Evolutionary conservation across 2,797 vertebrate genomes (phyloP), one percentile per base, ranked within the genome.

Genomic region (Orestias chungarensis): DNA sequence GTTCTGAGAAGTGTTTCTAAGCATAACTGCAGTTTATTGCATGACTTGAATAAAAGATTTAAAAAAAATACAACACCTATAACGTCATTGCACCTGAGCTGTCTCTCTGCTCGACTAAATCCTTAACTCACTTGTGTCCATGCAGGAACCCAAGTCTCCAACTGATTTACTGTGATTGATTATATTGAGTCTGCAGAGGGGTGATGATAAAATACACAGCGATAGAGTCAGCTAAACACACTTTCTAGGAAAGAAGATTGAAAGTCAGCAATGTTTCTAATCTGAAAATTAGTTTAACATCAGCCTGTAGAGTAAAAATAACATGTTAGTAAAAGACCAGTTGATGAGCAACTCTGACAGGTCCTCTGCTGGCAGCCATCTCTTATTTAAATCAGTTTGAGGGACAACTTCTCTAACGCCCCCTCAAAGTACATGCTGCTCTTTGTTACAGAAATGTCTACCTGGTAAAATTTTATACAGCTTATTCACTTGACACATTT

Each of bases 1-100:
- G 17, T 40, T 64, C 65, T 69, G 40, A 67, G 52, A 11, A 66
- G 70, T 3, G 4, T 75, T 64, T 64, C 75, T 64, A 46, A 75
- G 38, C 17, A 42, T 35, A 17, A 68, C 50, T 55, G 25, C 49
- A 68, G 35, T 27, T 54, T 68, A 40, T 54, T 29, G 35, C 20
- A 54, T 43, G 25, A 31, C 66, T 68, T 27, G 18, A 18, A 54
- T 27, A 52, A 54, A 18, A 40, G 42, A 23, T 14, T 10, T 25
- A 20, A 20, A 52, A 54, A 18, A 40, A 54, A 23, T 14, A 18
- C 42, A 20, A 20, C 17, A 23, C 44, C 10, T 68, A n/a, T n/a
- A 55, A 29, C n/a, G 38, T 42, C 35, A 35, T n/a, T 18, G 2
- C 23, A 38, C 23, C 59, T n/a, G 33, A 61, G 38, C 5, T 0